Evolutionary conservation across 1,140 invertebrate species (phyloP).

Genomic region (Trichonephila inaurata): DNA sequence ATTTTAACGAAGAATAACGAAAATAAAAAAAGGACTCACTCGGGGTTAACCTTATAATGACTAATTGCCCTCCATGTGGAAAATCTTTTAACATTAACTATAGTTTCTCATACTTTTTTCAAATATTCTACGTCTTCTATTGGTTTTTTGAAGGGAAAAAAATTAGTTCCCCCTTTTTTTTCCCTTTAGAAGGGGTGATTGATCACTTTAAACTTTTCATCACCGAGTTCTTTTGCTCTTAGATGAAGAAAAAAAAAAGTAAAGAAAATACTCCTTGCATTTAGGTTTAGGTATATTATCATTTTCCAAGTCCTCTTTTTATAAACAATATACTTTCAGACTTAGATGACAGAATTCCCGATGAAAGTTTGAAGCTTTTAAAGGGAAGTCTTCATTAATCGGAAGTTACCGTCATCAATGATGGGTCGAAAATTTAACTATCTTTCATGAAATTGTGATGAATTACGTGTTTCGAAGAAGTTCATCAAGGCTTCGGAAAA

Average conservation of each 20-base stretch:
- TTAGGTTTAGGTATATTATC: slow-evolving; percentile 54
- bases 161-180: not conserved
- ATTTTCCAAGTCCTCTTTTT: slow-evolving; percentile 47
- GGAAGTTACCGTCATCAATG: slow-evolving; percentile 16
- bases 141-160: not conserved
- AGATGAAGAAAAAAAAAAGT: not conserved
- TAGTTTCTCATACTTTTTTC: not conserved
- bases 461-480: not conserved
- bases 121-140: not conserved
- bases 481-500: not conserved
- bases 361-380: slow-evolving; percentile 54
- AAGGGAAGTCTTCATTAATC: slow-evolving; percentile 43
- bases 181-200: slow-evolving; percentile 33
- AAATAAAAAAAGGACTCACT: not conserved
- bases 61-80: not conserved
- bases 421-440: slow-evolving; percentile 22
- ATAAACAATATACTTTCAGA: slow-evolving; percentile 54
- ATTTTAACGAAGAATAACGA: too few relatives aligned
- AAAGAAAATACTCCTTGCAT: not conserved
- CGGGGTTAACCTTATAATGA: not conserved
- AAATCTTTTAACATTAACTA: slow-evolving; percentile 34
- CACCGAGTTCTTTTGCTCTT: slow-evolving; percentile 22
- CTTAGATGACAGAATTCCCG: slow-evolving; percentile 40
- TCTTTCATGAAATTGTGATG: slow-evolving; percentile 32
- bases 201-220: slow-evolving; percentile 65